phyloP scores from a whole-genome alignment of 2,888 invertebrate genomes.

The Lobophora halterata region DNA sequence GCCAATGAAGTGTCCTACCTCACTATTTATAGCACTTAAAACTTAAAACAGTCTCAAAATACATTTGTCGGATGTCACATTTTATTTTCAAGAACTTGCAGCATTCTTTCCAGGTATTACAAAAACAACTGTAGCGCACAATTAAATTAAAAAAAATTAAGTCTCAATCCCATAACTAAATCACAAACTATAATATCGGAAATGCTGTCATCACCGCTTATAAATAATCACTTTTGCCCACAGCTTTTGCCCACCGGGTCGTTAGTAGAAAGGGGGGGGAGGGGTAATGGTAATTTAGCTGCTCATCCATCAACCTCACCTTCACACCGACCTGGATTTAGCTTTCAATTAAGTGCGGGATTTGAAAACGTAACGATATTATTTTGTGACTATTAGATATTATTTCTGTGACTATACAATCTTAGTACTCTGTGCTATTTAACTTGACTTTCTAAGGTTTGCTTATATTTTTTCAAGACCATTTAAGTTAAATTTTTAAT shows the following conservation, averaged over 20 bases:
- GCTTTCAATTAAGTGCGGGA: constrained; percentile 57
- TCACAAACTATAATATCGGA: constrained; percentile 64
- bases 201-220: constrained; percentile 66
- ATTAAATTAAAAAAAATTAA: constrained; percentile 36
- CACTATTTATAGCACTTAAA: too few relatives aligned
- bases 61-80: constrained; percentile 14
- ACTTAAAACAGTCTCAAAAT: too few relatives aligned
- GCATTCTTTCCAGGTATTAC: constrained; percentile 17
- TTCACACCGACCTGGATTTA: constrained; percentile 61
- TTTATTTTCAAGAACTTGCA: constrained; percentile 5
- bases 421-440: too few relatives aligned
- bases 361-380: constrained; percentile 31
- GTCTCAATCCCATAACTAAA: constrained; percentile 54
- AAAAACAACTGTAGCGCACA: constrained; percentile 26
- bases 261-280: constrained; percentile 50
- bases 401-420: too few relatives aligned
- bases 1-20: too few relatives aligned
- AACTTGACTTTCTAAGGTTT: constrained; percentile 7
- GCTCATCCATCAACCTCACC: constrained; percentile 70
- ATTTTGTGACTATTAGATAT: too few relatives aligned
- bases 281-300: constrained; percentile 60
- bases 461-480: too few relatives aligned
- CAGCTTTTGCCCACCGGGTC: constrained; percentile 48
- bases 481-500: too few relatives aligned
- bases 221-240: constrained; percentile 71